These are phyloP conservation scores for Argyresthia goedartella DNA, from an alignment of 2,888 invertebrate genomes.

Conservation along the genomic window DNA sequence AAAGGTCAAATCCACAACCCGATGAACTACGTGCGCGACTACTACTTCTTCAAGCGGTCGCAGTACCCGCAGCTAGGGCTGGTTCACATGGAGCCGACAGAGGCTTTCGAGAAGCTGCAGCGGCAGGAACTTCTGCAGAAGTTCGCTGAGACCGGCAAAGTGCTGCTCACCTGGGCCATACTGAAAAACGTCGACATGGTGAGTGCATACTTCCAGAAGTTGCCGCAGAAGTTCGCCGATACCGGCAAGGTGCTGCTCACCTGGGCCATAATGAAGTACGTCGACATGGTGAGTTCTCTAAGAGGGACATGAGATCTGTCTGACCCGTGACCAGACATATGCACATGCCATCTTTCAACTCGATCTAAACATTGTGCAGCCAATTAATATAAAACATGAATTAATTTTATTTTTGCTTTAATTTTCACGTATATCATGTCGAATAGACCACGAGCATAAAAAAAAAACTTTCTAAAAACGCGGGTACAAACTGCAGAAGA, in stretches of 20 bases:
- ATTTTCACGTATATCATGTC: too few relatives aligned
- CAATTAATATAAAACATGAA: too few relatives aligned
- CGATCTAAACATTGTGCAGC: too few relatives aligned
- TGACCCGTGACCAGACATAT: too few relatives aligned
- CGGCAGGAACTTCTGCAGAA: conserved; percentile 92
- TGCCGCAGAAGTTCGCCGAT: conserved; percentile 95
- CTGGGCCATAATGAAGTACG: conserved; percentile 93
- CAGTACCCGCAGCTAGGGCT: conserved; percentile 97
- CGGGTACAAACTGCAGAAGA: too few relatives aligned
- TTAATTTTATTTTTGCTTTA: too few relatives aligned
- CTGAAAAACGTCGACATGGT: conserved; percentile 93
- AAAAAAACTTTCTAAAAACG: too few relatives aligned
- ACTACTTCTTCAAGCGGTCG: conserved; percentile 95
- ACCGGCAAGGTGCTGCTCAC: conserved; percentile 94
- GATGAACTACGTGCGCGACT: conserved; percentile 94
- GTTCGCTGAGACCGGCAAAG: conserved; percentile 98
- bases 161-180: conserved; percentile 91
- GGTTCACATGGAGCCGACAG: conserved; percentile 92
- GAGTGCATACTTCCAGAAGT: conserved; percentile 79
- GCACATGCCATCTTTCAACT: too few relatives aligned
- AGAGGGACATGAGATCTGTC: neutral
- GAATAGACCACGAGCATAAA: too few relatives aligned
- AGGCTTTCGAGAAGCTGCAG: conserved; percentile 91
- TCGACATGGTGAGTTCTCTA: conserved; percentile 83
- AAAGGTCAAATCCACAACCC: conserved; percentile 97